Base-by-base conservation (phyloP, 2,888 invertebrate species). In the Ectropis crepuscularia region DNA sequence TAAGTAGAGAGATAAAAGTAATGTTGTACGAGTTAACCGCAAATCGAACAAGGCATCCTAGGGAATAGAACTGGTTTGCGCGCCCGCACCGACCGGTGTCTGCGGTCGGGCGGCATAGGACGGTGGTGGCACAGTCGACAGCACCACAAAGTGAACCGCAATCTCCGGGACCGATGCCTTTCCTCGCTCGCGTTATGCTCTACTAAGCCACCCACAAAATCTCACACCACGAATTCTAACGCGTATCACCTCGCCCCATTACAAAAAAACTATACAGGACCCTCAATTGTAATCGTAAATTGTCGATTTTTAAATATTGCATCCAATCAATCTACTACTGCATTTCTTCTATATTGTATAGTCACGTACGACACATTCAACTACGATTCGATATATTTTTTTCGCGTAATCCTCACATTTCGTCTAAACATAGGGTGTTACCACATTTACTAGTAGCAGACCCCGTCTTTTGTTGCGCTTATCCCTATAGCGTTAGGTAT, bases 81-180 rank as follows among this genome's bases (percentile, higher is more conserved):
- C 67, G 82, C 77, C 78, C 76, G 75, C 78, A 69, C 74, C 79
- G 75, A 75, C 74, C 80, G 75, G 76, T 82, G 88, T 86, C 86
- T 90, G 89, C 85, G 91, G 91, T 90, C 83, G 79, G 80, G 79
- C 81, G 76, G 72, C 74, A 76, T 81, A 78, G 74, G 82, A 80
- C 79, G 82, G 79, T 79, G 78, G 80, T 78, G 78, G 81, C 79
- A 84, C 83, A 85, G 83, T 83, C 79, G 82, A 80, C 65, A 77
- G 85, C 71, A 85, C 83, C 88, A 85, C 89, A 87, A 88, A 90
- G 85, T 81, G 77, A 74, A 81, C 83, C 86, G 85, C 84, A 78
- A 28, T 28, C 16, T 28, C 16, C 16, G 16, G 72, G 74, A 73
- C 80, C 80, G 71, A 65, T 70, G 73, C 69, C 75, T 72, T 43